Conservation (phyloP, 2,797 vertebrate species). For the Enteromius mattozi region DNA sequence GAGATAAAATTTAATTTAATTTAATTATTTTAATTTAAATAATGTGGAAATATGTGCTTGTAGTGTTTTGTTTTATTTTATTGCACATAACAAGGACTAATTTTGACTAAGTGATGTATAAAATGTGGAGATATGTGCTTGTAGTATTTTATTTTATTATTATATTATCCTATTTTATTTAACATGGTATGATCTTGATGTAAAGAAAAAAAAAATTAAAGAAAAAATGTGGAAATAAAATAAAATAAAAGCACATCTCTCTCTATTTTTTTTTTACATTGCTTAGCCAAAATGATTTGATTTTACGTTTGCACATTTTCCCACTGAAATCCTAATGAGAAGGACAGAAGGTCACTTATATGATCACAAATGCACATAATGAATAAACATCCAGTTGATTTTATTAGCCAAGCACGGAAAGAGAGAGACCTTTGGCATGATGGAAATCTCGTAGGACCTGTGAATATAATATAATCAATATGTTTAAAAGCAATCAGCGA, state of each 20-base stretch:
- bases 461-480: constrained; percentile 27
- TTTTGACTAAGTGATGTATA: no score
- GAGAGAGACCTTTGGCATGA: not conserved
- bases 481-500: not conserved
- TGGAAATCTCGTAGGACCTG: not conserved
- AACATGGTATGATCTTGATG: no score
- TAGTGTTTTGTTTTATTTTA: no score
- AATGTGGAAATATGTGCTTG: no score
- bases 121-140: not conserved
- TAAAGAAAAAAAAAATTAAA: no score
- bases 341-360: not conserved
- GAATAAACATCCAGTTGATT: not conserved
- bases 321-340: constrained; percentile 1
- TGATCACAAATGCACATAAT: constrained; percentile 16
- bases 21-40: no score
- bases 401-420: not conserved
- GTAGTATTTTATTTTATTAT: not conserved
- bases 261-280: not conserved
- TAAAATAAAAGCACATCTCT: not conserved
- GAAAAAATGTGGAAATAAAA: not conserved
- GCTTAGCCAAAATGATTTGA: not conserved
- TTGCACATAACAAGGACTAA: no score
- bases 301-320: not conserved
- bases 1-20: no score
- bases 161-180: no score